Evolutionary conservation across 64 coral and sea anemone species (phyloP).

Genomic region (Montipora capricornis): DNA sequence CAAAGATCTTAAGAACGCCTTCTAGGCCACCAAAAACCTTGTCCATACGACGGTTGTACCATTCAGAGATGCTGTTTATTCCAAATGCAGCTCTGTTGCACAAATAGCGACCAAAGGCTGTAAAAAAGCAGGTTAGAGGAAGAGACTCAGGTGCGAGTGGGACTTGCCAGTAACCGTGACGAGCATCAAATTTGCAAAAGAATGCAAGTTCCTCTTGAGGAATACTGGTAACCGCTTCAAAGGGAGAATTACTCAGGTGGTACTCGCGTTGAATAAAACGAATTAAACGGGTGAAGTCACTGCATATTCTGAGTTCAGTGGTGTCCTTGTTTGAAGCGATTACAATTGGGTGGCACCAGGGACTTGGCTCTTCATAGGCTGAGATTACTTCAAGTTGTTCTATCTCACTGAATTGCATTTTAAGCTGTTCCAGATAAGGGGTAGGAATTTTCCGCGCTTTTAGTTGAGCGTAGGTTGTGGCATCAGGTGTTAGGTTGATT

Average conservation of each 20-base stretch:
- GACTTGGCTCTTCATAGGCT: constrained; percentile 10
- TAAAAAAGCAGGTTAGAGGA: constrained; percentile 23
- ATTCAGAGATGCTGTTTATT: neutral
- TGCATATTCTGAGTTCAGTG: constrained; percentile 31
- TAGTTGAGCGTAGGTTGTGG: constrained; percentile 28
- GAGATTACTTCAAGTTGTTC: constrained; percentile 25
- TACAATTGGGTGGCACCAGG: constrained; percentile 40
- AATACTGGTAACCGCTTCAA: no score
- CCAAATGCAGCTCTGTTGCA: constrained; percentile 37
- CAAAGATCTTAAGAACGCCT: constrained; percentile 21
- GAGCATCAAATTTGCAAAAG: no score
- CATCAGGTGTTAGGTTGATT: constrained; percentile 20
- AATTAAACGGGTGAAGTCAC: constrained; percentile 12
- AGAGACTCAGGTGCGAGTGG: neutral
- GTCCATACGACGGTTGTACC: no score
- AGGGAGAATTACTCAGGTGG: no score
- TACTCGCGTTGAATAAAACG: constrained; percentile 34
- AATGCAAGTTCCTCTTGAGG: no score
- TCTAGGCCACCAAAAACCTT: neutral
- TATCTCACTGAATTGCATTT: neutral
- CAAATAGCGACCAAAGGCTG: constrained; percentile 23
- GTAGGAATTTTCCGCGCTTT: neutral
- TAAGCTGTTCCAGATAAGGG: no score
- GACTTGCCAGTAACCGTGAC: no score
- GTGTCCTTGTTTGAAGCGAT: constrained; percentile 21